Conservation (phyloP, 2,113 vertebrate species). For the Aptenodytes forsteri region DNA sequence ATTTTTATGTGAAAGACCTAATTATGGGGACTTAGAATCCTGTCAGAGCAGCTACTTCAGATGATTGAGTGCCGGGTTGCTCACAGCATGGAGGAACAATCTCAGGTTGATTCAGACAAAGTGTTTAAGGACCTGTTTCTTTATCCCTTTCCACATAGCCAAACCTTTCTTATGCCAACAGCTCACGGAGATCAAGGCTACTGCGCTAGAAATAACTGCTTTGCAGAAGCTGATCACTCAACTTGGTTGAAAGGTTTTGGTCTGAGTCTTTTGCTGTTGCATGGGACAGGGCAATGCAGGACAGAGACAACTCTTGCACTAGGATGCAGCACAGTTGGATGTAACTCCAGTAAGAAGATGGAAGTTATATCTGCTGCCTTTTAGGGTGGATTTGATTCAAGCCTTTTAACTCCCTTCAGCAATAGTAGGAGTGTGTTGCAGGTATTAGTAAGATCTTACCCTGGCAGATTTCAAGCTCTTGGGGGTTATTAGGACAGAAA, state of each 20-base stretch:
- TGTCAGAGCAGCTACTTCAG: slow-evolving; percentile 19
- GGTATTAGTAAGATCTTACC: not conserved
- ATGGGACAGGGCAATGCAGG: not conserved
- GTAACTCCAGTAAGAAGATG: not conserved
- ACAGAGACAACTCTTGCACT: not conserved
- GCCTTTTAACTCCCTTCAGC: not conserved
- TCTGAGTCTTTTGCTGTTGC: not conserved
- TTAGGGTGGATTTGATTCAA: not conserved
- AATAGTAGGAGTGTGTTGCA: not conserved
- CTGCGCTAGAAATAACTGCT: not conserved
- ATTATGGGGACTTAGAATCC: slow-evolving; percentile 4
- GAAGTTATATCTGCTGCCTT: not conserved
- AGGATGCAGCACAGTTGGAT: not conserved
- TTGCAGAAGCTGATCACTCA: not conserved
- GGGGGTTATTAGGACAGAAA: not conserved
- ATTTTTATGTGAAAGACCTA: slow-evolving; percentile 20
- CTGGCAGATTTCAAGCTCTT: not conserved
- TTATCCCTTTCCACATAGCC: not conserved
- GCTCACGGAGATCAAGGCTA: not conserved
- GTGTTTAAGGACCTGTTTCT: not conserved
- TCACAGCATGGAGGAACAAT: slow-evolving; percentile 1
- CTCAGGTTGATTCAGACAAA: slow-evolving; percentile 1
- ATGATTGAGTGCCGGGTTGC: not conserved
- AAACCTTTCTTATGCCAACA: not conserved
- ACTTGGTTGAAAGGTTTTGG: not conserved